Percentiles rank a stretch among this genome's conserved stretches.
Evolutionary conservation across 2,113 vertebrate species (phyloP).

Genomic region (Zosterops borbonicus): DNA sequence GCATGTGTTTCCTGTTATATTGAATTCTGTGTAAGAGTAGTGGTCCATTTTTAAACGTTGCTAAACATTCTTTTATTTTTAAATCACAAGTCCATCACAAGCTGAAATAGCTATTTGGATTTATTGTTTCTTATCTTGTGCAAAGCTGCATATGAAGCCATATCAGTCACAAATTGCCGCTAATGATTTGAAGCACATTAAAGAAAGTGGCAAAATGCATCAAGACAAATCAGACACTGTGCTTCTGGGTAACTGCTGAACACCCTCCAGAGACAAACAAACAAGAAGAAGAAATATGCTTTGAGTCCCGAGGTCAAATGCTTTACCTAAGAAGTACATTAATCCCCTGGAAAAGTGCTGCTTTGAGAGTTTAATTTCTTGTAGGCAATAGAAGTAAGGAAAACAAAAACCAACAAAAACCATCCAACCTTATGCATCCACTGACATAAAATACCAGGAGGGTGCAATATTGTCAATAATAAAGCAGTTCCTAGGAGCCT

Average conservation of each 20-base stretch:
- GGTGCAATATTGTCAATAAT: not conserved
- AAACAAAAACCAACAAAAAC: not conserved
- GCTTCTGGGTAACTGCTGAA: not conserved
- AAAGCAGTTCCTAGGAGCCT: not conserved
- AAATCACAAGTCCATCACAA: not conserved
- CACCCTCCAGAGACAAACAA: not conserved
- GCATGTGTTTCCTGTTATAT: not conserved
- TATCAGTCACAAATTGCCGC: not conserved
- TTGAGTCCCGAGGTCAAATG: constrained; percentile 10
- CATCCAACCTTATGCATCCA: not conserved
- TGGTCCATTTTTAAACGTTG: not conserved
- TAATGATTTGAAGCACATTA: not conserved
- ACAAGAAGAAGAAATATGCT: constrained; percentile 1
- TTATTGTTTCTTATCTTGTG: not conserved
- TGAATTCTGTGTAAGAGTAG: not conserved
- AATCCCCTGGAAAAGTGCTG: not conserved
- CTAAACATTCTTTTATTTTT: not conserved
- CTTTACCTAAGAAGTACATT: constrained; percentile 28
- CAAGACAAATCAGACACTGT: not conserved
- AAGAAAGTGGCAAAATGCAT: not conserved
- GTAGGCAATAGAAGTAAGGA: not conserved
- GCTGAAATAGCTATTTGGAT: not conserved
- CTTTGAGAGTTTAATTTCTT: constrained; percentile 31
- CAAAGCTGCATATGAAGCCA: not conserved
- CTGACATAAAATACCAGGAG: not conserved